A percentile compares a stretch with the other conserved stretches of the same genome.
Conservation (phyloP, 1,140 invertebrate genomes). For the Arion vulgaris region DNA sequence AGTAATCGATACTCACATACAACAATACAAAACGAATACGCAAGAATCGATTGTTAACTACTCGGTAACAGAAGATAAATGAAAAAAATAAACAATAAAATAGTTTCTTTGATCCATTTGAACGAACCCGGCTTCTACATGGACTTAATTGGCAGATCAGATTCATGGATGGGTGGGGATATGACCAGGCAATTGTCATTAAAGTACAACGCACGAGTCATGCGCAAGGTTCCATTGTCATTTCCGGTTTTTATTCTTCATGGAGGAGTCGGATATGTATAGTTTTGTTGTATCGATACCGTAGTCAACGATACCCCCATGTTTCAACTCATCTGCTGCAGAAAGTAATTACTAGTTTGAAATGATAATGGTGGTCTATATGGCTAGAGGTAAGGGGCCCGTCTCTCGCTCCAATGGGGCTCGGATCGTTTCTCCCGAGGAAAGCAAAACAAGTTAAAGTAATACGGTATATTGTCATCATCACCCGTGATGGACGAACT, state of each 20-base stretch:
- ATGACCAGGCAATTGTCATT: neutral
- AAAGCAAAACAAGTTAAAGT: too few species aligned
- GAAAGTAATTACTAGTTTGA: too few species aligned
- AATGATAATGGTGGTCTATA: too few species aligned
- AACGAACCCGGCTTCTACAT: neutral
- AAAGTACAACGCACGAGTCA: neutral
- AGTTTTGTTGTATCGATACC: neutral
- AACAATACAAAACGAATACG: neutral
- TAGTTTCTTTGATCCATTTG: neutral
- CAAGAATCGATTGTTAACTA: neutral
- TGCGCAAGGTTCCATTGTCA: neutral
- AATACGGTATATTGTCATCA: too few species aligned
- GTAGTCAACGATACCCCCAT: too few species aligned
- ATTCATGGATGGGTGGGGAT: neutral
- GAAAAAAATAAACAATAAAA: slow-evolving; percentile 3
- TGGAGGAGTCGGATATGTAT: neutral
- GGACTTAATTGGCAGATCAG: neutral
- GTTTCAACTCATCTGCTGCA: too few species aligned
- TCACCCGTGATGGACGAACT: too few species aligned
- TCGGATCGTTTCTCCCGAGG: too few species aligned
- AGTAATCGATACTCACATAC: neutral
- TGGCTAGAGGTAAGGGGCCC: too few species aligned
- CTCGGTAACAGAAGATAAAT: neutral
- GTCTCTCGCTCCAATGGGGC: too few species aligned
- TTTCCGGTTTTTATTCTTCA: neutral